Evolutionary conservation across 2,888 invertebrate genomes (phyloP), one percentile per base, ranked within the genome.

Genomic region (Drosophila leonis): DNA sequence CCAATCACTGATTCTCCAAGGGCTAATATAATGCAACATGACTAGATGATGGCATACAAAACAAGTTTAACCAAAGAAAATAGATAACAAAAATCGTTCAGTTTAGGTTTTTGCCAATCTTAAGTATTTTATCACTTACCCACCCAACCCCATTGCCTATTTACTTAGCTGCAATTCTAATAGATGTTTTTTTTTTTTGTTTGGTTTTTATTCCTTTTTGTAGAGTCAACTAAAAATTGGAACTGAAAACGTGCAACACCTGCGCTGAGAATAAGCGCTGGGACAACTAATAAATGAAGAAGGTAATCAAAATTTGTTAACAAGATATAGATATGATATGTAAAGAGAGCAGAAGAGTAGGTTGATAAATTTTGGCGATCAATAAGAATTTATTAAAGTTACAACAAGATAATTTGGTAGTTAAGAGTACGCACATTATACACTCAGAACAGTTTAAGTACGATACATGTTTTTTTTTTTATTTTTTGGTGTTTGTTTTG

Each of bases 171-270:
- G 44, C 39, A 27, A 31, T 44, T 51, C 63, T 51, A 56, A 60
- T 51, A 35, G 20, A 24, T 54, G 9, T 35, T 61, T 44, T 55
- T 48, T 54, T 33, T 44, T 39, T 33, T 52, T 37, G 56, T 37
- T 18, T 54, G 27, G 27, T 65, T 39, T 33, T 44, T 49, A 35
- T 56, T 42, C 12, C 44, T 46, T 62, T 46, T 18, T 46, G 37
- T 61, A 33, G 46, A 71, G 64, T 37, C 59, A 75, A 79, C 59
- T 31, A 55, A 31, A 76, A 88, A 69, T 70, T 61, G 66, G 79
- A 92, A 92, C 88, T 87, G 75, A 90, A 91, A 90, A 89, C 92
- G 91, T 92, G 91, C 91, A 92, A 88, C 79, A 90, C 83, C 87
- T 87, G 83, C 76, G 72, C 80, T 55, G 66, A 76, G 54, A 65